A percentile compares a stretch with the other conserved stretches of the same genome.
Evolutionary conservation across 2,888 invertebrate genomes (phyloP).

Genomic region (Alentia gelatinosa): DNA sequence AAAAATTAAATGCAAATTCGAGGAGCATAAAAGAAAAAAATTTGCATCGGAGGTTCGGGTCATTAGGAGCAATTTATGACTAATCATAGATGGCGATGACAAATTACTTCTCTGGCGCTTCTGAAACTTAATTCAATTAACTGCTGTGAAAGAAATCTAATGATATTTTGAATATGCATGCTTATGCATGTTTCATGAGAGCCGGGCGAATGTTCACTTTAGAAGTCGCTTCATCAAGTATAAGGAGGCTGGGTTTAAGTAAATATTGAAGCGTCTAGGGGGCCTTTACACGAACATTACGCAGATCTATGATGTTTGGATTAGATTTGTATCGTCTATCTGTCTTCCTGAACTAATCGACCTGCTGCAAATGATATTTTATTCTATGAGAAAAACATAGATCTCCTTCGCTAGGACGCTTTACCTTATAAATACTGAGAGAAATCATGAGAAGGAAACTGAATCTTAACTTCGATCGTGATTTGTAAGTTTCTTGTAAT

Average conservation of each 20-base stretch:
- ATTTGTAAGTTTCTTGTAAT: no score
- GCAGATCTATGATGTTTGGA: not conserved
- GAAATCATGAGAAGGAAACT: no score
- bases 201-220: not conserved
- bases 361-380: not conserved
- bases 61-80: constrained; percentile 35
- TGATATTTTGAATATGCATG: constrained; percentile 43
- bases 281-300: not conserved
- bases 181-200: constrained; percentile 31
- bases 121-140: constrained; percentile 40
- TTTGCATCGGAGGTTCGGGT: constrained; percentile 10
- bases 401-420: no score
- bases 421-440: no score
- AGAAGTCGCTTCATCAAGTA: not conserved
- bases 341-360: not conserved
- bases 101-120: not conserved
- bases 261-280: not conserved
- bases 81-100: not conserved
- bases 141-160: constrained; percentile 29
- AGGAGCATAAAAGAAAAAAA: constrained; percentile 12
- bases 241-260: not conserved
- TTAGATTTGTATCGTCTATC: not conserved
- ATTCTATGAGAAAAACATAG: not conserved
- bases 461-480: no score
- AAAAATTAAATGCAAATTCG: constrained; percentile 34